These are phyloP conservation scores for Poicephalus gulielmi DNA, from an alignment of 2,113 vertebrate genomes.

Conservation along the genomic window DNA sequence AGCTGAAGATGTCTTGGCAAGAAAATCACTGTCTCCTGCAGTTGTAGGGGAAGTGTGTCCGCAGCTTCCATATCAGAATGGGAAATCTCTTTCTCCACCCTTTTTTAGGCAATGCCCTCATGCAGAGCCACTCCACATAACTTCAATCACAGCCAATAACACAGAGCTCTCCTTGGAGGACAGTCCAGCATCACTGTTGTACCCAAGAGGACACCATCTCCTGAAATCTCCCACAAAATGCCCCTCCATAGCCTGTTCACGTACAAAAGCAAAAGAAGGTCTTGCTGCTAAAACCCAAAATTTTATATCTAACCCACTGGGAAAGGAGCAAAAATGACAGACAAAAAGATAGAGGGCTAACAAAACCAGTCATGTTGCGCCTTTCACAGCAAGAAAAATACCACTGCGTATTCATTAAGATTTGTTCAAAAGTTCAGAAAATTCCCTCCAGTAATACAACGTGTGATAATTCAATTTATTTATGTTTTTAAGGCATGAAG, in stretches of 20 bases:
- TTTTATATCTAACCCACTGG: not conserved
- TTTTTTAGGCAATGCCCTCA: not conserved
- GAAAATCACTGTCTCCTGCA: not conserved
- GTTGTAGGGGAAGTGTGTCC: not conserved
- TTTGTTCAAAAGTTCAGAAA: slow-evolving; percentile 29
- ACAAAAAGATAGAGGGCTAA: not conserved
- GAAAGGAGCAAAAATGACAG: not conserved
- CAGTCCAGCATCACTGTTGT: not conserved
- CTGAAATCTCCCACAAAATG: not conserved
- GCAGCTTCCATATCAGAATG: not conserved
- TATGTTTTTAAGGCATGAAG: slow-evolving; percentile 56
- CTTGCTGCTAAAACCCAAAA: not conserved
- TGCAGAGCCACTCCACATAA: not conserved
- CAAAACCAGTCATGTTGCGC: not conserved
- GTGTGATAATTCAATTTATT: slow-evolving; percentile 50
- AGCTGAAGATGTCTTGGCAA: not conserved
- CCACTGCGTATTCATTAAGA: not conserved
- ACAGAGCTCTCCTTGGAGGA: not conserved
- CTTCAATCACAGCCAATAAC: not conserved
- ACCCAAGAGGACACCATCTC: not conserved
- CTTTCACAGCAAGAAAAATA: not conserved
- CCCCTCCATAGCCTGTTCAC: not conserved
- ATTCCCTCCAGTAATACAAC: slow-evolving; percentile 16
- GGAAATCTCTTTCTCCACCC: not conserved
- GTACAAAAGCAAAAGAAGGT: not conserved